phyloP scores from a whole-genome alignment of 2,797 vertebrate genomes.

The Anolis apletophallus region DNA sequence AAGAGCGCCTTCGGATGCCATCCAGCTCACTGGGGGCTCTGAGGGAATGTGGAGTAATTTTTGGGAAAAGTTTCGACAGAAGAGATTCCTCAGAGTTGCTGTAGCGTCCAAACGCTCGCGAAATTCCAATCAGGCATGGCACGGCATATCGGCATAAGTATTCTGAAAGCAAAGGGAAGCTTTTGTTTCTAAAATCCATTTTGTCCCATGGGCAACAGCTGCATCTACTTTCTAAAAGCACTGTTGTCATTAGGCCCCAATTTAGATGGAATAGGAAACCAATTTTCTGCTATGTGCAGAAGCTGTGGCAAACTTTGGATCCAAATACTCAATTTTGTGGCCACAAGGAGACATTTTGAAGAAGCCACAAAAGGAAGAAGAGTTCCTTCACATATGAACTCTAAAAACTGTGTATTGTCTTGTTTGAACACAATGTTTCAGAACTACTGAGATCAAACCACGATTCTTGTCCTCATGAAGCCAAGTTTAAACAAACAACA shows the following conservation, averaged over 20 bases:
- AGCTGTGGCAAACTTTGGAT: not conserved
- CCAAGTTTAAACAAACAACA: not conserved
- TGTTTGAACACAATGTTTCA: not conserved
- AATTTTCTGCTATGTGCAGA: not conserved
- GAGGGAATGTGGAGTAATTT: constrained; percentile 78
- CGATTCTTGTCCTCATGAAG: not conserved
- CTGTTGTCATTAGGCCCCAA: not conserved
- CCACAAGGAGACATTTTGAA: not conserved
- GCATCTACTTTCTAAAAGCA: not conserved
- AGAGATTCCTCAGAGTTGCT: constrained; percentile 94
- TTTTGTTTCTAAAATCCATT: not conserved
- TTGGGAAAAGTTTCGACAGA: constrained; percentile 94
- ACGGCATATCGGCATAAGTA: constrained; percentile 92
- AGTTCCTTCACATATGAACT: not conserved
- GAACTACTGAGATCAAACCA: not conserved
- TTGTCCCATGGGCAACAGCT: not conserved
- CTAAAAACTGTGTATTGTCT: not conserved
- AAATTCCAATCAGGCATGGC: constrained; percentile 92
- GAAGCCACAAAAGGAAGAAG: not conserved
- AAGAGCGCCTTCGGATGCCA: constrained; percentile 87
- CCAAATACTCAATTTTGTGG: not conserved
- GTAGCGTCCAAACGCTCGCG: constrained; percentile 93
- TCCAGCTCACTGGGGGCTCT: constrained; percentile 83
- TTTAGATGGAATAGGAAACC: not conserved
- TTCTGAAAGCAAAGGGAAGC: constrained; percentile 77